Evolutionary conservation across 2,888 invertebrate genomes (phyloP).

Genomic region (Pantelozetes paolii): DNA sequence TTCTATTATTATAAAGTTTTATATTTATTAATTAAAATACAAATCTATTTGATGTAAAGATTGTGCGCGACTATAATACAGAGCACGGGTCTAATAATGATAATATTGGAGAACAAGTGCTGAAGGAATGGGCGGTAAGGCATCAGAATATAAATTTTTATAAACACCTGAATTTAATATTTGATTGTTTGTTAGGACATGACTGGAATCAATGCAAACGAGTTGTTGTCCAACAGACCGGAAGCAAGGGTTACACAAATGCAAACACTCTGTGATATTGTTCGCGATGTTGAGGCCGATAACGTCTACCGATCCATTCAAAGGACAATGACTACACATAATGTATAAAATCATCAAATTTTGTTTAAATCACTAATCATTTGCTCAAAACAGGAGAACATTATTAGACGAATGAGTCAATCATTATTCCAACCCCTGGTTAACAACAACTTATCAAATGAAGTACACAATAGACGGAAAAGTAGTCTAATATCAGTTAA

Average conservation of each 20-base stretch:
- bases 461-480: background rate
- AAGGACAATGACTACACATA: background rate
- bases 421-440: conserved; percentile 9
- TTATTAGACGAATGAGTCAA: conserved; percentile 27
- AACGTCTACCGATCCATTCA: conserved; percentile 45
- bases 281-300: conserved; percentile 47
- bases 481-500: conserved; percentile 9
- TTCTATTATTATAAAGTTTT: background rate
- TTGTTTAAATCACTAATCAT: no score
- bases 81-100: conserved; percentile 40
- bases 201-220: conserved; percentile 47
- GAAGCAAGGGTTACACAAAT: conserved; percentile 46
- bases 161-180: background rate
- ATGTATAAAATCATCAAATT: background rate
- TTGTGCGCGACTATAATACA: conserved; percentile 42
- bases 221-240: conserved; percentile 45
- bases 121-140: conserved; percentile 49
- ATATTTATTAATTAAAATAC: no score
- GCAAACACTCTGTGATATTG: conserved; percentile 47
- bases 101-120: conserved; percentile 47
- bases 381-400: no score
- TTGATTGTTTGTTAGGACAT: conserved; percentile 43
- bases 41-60: conserved; percentile 3
- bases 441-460: background rate
- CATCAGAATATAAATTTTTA: background rate